Evolutionary conservation across 2,888 invertebrate species (phyloP).

Genomic region (Watsonalla binaria): DNA sequence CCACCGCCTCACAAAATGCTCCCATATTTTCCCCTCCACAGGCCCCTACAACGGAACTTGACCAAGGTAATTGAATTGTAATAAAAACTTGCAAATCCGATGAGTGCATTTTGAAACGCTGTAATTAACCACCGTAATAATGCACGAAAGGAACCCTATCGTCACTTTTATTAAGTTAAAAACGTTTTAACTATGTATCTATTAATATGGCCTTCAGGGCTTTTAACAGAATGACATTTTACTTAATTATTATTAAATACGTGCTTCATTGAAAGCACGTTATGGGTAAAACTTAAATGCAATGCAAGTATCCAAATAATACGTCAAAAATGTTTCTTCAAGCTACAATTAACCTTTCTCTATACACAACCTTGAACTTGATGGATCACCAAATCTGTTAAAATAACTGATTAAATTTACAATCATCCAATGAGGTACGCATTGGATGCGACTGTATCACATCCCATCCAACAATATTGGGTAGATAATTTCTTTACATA

Average conservation of each 20-base stretch:
- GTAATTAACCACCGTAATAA: not conserved
- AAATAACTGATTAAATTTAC: no score
- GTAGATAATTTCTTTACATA: not conserved
- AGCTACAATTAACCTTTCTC: no score
- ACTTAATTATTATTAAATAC: not conserved
- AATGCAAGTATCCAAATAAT: no score
- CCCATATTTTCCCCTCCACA: not conserved
- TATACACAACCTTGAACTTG: no score
- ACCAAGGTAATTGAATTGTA: not conserved
- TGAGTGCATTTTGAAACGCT: not conserved
- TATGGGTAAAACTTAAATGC: no score
- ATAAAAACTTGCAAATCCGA: not conserved
- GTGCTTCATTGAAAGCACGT: no score
- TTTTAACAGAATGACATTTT: not conserved
- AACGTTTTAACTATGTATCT: not conserved
- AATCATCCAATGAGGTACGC: no score
- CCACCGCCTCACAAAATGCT: slow-evolving; percentile 7
- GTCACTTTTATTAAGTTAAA: not conserved
- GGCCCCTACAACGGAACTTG: not conserved
- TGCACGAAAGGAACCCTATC: not conserved
- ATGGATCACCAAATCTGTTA: no score
- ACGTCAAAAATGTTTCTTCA: no score
- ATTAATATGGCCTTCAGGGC: not conserved
- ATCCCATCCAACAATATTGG: not conserved
- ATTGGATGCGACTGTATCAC: no score